Base-by-base conservation (phyloP, 1,140 invertebrate species). In the Coboldia fuscipes region DNA sequence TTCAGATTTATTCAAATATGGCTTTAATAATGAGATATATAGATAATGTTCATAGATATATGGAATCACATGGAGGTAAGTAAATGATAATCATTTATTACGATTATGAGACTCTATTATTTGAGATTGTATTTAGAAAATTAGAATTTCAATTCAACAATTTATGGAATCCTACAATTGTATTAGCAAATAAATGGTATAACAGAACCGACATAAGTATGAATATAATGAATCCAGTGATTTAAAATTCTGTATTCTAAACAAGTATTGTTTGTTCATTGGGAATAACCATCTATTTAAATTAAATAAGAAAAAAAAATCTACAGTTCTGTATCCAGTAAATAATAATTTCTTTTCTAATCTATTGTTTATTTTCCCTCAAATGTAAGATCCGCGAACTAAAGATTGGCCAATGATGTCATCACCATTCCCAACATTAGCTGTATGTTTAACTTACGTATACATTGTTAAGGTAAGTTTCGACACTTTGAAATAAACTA, bases 391-490 rank as follows among this genome's bases (percentile, higher is more conserved):
- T 62, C 61, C 67, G 17, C 65, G 85, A 45, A 82, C 85, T 37
- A 75, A 76, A 43, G 66, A 80, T 48, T 88, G 81, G 80, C 66
- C 73, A 28, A 56, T 90, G 43, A 86, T 89, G 74, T 69, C 70
- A 34, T 73, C 76, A 38, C 82, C 82, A 27, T 70, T 76, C 35
- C 82, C 83, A 24, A 88, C 84, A 15, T 47, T 85, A 41, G 57
- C 66, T 38, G 70, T 82, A 39, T 83, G 79, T 48, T 52, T 85
- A 31, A 60, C 62, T 37, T 84, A 82, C 44, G 70, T 80, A 17
- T 75, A 76, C 47, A 45, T 75, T 40, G 78, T 83, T 34, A 84
- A 81, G 60, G 66, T 75, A 35, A 60, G 59, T 60, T 35, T 32
- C 14, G 10, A 33, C 33, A 29, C 12, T 8, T 27, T 12, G 10